phyloP scores from a whole-genome alignment of 2,888 invertebrate genomes.

The Biston betularia region DNA sequence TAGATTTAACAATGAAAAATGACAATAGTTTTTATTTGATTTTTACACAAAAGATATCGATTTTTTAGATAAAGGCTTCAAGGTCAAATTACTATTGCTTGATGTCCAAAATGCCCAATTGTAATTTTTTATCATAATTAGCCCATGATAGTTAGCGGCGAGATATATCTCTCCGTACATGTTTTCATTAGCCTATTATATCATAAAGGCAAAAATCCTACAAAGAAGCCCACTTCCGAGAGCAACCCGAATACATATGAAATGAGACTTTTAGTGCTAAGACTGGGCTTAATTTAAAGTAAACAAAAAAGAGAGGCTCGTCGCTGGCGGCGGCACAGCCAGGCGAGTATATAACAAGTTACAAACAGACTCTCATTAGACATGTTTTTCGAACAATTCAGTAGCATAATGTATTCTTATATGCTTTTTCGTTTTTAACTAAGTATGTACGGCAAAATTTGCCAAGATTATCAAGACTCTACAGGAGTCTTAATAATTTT shows the following conservation, averaged over 20 bases:
- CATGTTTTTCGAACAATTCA: slow-evolving; percentile 4
- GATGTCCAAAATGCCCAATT: too few relatives aligned
- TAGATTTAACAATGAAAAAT: slow-evolving; percentile 1
- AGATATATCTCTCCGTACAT: too few relatives aligned
- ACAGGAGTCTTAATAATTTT: too few relatives aligned
- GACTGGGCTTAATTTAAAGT: slow-evolving; percentile 53
- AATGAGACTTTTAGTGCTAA: slow-evolving; percentile 42
- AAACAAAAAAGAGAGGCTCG: slow-evolving; percentile 47
- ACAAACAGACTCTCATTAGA: slow-evolving; percentile 11
- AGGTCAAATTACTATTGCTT: too few relatives aligned
- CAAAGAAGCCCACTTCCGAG: slow-evolving; percentile 27
- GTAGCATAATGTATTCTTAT: neutral
- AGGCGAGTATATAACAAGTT: slow-evolving; percentile 1
- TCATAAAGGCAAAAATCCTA: neutral
- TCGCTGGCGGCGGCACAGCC: slow-evolving; percentile 24
- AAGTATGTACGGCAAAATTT: too few relatives aligned
- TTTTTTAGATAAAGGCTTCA: too few relatives aligned
- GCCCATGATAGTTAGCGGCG: too few relatives aligned
- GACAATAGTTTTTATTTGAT: neutral
- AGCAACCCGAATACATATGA: slow-evolving; percentile 39
- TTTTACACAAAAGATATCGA: neutral
- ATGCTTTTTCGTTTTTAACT: neutral
- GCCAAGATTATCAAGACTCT: too few relatives aligned
- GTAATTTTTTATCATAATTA: too few relatives aligned
- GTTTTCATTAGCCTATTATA: too few relatives aligned